These are phyloP conservation scores for Podarcis raffonei DNA, from an alignment of 2,113 vertebrate species.

Conservation along the genomic window DNA sequence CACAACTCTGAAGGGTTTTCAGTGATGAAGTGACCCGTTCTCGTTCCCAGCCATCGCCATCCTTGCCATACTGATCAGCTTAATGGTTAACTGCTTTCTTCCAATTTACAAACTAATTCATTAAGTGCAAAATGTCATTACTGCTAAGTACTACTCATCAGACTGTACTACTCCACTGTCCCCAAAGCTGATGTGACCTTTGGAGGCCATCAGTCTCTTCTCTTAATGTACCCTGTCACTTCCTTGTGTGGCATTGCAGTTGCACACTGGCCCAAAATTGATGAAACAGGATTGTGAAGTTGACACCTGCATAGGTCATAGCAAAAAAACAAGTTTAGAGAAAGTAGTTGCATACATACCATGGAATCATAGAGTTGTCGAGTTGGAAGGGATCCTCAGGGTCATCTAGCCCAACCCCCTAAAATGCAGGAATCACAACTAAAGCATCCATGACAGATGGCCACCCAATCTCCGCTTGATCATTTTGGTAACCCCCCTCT, in stretches of 20 bases:
- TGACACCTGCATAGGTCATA: too few relatives aligned
- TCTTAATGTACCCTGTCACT: background rate
- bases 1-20: background rate
- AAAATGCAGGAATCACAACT: too few relatives aligned
- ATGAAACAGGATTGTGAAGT: background rate
- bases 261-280: background rate
- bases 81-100: slow-evolving; percentile 19
- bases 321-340: too few relatives aligned
- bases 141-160: background rate
- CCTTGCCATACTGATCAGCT: background rate
- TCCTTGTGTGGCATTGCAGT: background rate
- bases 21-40: too few relatives aligned
- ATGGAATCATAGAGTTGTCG: too few relatives aligned
- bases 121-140: slow-evolving; percentile 27
- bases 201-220: background rate
- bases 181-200: slow-evolving; percentile 2
- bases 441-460: too few relatives aligned
- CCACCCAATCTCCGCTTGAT: too few relatives aligned
- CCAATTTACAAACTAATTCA: slow-evolving; percentile 18
- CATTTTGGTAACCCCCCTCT: too few relatives aligned
- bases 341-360: too few relatives aligned
- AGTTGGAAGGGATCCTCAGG: too few relatives aligned
- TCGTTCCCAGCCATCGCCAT: accelerated
- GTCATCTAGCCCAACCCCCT: too few relatives aligned
- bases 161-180: background rate